These are phyloP conservation scores for Meloidogyne floridensis DNA, from an alignment of 1,140 invertebrate genomes.

Conservation along the genomic window DNA sequence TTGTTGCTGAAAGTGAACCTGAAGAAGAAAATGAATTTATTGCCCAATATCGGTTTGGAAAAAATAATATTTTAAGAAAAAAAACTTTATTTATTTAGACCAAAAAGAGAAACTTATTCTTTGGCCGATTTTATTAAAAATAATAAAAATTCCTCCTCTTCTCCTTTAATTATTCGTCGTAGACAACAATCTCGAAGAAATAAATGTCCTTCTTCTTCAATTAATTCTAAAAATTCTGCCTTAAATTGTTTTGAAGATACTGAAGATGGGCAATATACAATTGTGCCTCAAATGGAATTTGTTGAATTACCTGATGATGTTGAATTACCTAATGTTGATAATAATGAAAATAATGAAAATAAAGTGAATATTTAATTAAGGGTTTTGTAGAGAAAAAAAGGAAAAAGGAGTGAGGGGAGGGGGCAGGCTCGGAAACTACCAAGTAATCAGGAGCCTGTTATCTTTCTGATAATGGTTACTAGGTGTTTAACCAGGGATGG, in stretches of 20 bases:
- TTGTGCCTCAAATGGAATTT: slow-evolving; percentile 19
- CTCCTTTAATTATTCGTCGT: slow-evolving; percentile 14
- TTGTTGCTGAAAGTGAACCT: slow-evolving; percentile 24
- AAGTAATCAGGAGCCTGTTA: too few species aligned
- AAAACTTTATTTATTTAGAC: slow-evolving; percentile 7
- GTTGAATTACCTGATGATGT: slow-evolving; percentile 16
- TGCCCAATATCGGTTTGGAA: slow-evolving; percentile 18
- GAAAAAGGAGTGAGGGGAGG: too few species aligned
- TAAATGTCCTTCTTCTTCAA: not conserved
- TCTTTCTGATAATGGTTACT: too few species aligned
- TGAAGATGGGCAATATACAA: slow-evolving; percentile 17
- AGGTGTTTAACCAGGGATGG: too few species aligned
- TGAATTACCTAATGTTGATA: not conserved
- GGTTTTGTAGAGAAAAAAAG: too few species aligned
- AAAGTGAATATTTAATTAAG: not conserved
- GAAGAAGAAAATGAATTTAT: slow-evolving; percentile 29
- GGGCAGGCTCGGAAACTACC: too few species aligned
- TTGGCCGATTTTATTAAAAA: slow-evolving; percentile 30
- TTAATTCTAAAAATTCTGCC: not conserved
- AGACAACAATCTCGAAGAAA: not conserved
- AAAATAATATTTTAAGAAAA: not conserved
- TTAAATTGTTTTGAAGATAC: not conserved
- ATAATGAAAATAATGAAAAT: not conserved
- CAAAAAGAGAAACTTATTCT: slow-evolving; percentile 27
- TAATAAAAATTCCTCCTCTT: not conserved